Evolutionary conservation across 2,113 vertebrate species (phyloP).

Genomic region (Stigmatopora nigra): DNA sequence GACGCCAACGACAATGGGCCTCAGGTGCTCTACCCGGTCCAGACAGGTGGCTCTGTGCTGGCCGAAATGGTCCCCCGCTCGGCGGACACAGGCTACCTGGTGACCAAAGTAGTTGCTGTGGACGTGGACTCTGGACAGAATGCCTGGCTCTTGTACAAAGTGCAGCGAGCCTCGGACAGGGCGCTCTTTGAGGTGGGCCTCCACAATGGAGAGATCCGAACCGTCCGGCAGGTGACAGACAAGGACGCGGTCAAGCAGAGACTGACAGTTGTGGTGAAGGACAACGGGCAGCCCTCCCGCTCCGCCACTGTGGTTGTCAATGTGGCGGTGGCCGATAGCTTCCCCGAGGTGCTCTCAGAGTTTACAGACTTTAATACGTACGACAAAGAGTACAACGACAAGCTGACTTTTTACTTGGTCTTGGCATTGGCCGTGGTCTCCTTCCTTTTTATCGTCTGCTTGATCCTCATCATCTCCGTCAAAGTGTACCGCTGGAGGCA

Average conservation of each 20-base stretch:
- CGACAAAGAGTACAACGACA: conserved; percentile 15
- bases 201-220: conserved; percentile 21
- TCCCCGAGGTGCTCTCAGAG: conserved; percentile 15
- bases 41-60: conserved; percentile 3
- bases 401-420: conserved; percentile 22
- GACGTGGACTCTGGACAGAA: conserved; percentile 15
- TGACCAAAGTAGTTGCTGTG: no score
- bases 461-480: conserved; percentile 15
- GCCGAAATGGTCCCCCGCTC: no score
- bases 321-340: conserved; percentile 15
- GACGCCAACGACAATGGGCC: conserved; percentile 14
- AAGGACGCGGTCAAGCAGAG: conserved; percentile 19
- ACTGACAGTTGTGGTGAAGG: conserved; percentile 15
- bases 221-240: conserved; percentile 13
- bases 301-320: conserved; percentile 16
- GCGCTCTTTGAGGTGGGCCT: conserved; percentile 22
- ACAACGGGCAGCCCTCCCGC: conserved; percentile 22
- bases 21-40: conserved; percentile 13
- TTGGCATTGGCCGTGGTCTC: conserved; percentile 20
- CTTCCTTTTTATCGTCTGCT: conserved; percentile 15
- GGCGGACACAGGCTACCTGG: no score
- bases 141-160: conserved; percentile 15
- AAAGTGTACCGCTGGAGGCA: conserved; percentile 21
- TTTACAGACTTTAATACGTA: neutral
- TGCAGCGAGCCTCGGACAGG: conserved; percentile 18